Evolutionary conservation across 2,888 invertebrate genomes (phyloP).

Genomic region (Diarsia dahlii): DNA sequence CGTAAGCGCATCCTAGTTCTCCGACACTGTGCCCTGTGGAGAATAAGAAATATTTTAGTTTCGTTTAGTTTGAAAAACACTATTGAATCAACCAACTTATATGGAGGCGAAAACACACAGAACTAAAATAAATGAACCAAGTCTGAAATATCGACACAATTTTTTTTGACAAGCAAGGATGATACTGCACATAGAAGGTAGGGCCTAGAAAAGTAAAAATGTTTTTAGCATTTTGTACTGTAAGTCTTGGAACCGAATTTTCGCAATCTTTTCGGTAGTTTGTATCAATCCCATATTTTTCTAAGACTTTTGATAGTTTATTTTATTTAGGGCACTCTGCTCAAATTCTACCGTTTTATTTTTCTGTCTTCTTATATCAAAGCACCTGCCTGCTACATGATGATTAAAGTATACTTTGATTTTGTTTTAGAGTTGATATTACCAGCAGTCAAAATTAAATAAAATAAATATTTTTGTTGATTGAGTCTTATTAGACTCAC

Average conservation of each 20-base stretch:
- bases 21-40: constrained; percentile 91
- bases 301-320: too few relatives aligned
- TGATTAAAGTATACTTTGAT: too few relatives aligned
- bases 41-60: neutral
- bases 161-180: too few relatives aligned
- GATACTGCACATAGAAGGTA: too few relatives aligned
- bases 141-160: neutral
- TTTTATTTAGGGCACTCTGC: too few relatives aligned
- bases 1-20: constrained; percentile 93
- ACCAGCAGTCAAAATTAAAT: too few relatives aligned
- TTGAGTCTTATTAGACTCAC: too few relatives aligned
- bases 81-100: neutral
- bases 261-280: neutral
- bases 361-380: too few relatives aligned
- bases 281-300: neutral
- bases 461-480: neutral
- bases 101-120: neutral
- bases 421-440: too few relatives aligned
- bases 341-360: too few relatives aligned
- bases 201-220: neutral
- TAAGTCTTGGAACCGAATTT: neutral
- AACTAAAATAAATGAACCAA: neutral
- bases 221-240: neutral
- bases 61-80: neutral
- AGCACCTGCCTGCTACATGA: too few relatives aligned